Base-by-base conservation (phyloP, 2,113 vertebrate species). In the Murina feae region DNA sequence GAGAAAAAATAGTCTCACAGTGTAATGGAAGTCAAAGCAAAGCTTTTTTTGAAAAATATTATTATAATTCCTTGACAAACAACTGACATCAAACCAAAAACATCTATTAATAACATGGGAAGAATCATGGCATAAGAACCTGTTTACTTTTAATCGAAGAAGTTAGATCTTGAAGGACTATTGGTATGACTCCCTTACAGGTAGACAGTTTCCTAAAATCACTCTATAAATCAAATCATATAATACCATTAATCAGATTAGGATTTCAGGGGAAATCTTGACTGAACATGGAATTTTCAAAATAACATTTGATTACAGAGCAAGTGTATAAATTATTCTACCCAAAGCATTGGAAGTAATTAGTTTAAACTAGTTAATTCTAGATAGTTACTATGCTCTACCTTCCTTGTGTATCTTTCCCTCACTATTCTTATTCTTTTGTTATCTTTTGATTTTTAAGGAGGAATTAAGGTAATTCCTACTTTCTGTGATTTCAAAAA, bases 61-160 rank as follows among this genome's bases (percentile, higher is more conserved):
- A 98, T 98, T 97, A 98, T 95, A 95, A 96, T 95, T 96, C 79
- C 66, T 58, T 98, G 97, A 98, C 87, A 98, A 98, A 98, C 97
- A 98, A 98, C 93, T 76, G 96, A 96, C 92, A 97, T 83, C 39
- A 92, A 96, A 95, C 82, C 88, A 95, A 97, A 97, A 95, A 88
- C 93, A 96, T 95, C 84, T 90, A 86, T 94, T 88, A 92, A 86
- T 91, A 80, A 32, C 65, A 76, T 51, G 74, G 90, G 72, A 80
- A 92, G 68, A 88, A 86, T 74, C 75, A 68, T 30, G 63, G 65
- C 42, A n/a, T 47, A 39, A 68, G 71, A 68, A 44, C 58, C 44
- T 76, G 58, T 53, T 80, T 80, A 39, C 42, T 80, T 88, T 89
- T 74, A 69, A 90, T 82, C 53, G 78, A 25, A 58, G 55, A 92